phyloP scores from a whole-genome alignment of 2,888 invertebrate genomes.

The Perizoma flavofasciatum region DNA sequence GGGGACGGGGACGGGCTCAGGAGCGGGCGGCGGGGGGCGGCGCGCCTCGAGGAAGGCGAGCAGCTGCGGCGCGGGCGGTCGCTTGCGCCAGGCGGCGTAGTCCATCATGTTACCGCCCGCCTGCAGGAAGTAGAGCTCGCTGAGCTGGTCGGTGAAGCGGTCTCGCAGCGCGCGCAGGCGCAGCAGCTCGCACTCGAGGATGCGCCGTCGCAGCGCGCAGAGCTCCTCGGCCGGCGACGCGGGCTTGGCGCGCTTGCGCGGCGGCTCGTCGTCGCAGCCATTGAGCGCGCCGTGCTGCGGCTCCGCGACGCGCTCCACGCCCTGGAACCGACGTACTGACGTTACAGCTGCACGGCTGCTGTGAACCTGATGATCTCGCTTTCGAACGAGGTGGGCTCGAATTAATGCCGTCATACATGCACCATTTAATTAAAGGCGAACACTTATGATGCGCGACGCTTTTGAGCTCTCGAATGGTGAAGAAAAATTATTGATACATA shows the following conservation, averaged over 20 bases:
- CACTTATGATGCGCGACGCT: no score
- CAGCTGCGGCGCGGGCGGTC: constrained; percentile 90
- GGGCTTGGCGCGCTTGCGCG: constrained; percentile 40
- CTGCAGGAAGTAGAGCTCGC: constrained; percentile 94
- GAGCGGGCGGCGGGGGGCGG: constrained; percentile 81
- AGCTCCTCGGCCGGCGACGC: constrained; percentile 49
- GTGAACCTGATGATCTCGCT: no score
- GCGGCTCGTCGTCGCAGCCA: constrained; percentile 44
- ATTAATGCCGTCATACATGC: no score
- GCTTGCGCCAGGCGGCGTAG: constrained; percentile 92
- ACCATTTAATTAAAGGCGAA: no score
- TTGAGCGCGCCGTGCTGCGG: constrained; percentile 47
- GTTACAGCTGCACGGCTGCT: no score
- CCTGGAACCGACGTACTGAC: constrained; percentile 44
- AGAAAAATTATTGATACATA: no score
- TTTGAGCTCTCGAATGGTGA: no score
- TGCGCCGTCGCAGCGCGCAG: constrained; percentile 84
- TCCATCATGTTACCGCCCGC: constrained; percentile 95
- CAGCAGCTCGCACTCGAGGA: constrained; percentile 88
- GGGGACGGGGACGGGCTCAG: constrained; percentile 58
- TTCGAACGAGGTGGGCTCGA: no score
- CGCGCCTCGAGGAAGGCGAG: constrained; percentile 90
- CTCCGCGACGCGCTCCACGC: constrained; percentile 60
- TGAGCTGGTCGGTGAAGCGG: constrained; percentile 88
- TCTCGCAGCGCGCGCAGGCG: constrained; percentile 88